Base-by-base conservation (phyloP, 2,113 vertebrate species). In the Proterorhinus semilunaris region DNA sequence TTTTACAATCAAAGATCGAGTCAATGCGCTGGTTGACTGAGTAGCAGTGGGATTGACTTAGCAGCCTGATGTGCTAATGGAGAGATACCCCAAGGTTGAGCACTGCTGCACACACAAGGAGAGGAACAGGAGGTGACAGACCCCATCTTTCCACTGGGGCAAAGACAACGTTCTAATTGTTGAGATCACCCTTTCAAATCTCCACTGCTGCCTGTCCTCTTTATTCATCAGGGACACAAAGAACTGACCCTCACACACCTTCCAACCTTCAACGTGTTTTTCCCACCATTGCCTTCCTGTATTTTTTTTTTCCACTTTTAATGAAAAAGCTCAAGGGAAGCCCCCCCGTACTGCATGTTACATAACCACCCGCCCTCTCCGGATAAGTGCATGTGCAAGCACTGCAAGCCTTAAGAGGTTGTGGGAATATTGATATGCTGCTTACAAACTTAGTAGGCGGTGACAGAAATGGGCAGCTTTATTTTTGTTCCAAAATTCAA, bases 21-120 rank as follows among this genome's bases (percentile, higher is more conserved):
- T 85, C 87, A 77, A 66, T 71, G 82, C 69, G 82, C 78, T 79
- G 78, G 84, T 87, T 84, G 85, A 83, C 86, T 84, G 82, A 88
- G 84, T 83, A 74, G 86, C 82, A 84, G 82, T 80, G 81, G 87
- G 88, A 90, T 89, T 84, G 86, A 91, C 86, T 89, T 78, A 77
- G 78, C 82, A 83, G 86, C 82, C 81, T 85, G 76, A 81, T 83
- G 83, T 88, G 83, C 84, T 90, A 90, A 91, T 87, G 80, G 82
- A 73, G 83, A 85, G 83, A 78, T 90, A 87, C 77, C 74, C 86
- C 86, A 90, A 89, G 88, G 90, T 89, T 88, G 88, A 85, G 79
- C 59, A 6, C 72, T 63, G 61, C 58, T 72, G 72, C 66, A 88
- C 85, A 83, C 85, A 85, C 84, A 62, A 65, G 11, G 8, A 15